These are phyloP conservation scores for Drosophila jambulina DNA, from an alignment of 1,140 invertebrate genomes.

Conservation along the genomic window DNA sequence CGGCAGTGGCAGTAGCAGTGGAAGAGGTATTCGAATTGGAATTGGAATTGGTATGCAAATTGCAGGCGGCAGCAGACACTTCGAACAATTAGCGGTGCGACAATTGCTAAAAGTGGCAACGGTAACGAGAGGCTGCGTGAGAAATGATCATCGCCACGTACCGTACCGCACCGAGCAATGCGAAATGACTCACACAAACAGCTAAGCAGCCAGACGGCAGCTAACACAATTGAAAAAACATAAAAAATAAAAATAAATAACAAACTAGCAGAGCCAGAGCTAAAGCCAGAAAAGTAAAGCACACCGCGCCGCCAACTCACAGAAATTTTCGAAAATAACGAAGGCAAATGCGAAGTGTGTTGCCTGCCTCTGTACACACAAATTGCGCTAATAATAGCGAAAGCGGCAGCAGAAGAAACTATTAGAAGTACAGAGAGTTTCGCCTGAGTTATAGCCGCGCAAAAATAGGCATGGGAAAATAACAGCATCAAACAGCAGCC, in stretches of 20 bases:
- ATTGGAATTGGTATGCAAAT: slow-evolving; percentile 24
- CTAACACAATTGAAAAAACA: slow-evolving; percentile 22
- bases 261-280: slow-evolving; percentile 22
- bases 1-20: background rate
- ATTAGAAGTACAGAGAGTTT: slow-evolving; percentile 69
- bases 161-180: slow-evolving; percentile 5
- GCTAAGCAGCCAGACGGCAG: background rate
- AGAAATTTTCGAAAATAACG: slow-evolving; percentile 34
- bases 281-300: slow-evolving; percentile 27
- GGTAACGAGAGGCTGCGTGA: slow-evolving; percentile 25
- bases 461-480: slow-evolving; percentile 45
- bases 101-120: slow-evolving; percentile 35
- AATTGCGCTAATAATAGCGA: slow-evolving; percentile 80
- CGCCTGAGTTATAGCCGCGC: slow-evolving; percentile 33
- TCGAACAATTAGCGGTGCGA: slow-evolving; percentile 27
- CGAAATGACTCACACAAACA: slow-evolving; percentile 30
- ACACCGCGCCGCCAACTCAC: slow-evolving; percentile 24
- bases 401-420: slow-evolving; percentile 56
- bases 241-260: slow-evolving; percentile 42
- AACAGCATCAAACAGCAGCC: slow-evolving; percentile 18
- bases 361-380: slow-evolving; percentile 36
- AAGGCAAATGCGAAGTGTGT: slow-evolving; percentile 36
- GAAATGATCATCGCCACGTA: slow-evolving; percentile 1
- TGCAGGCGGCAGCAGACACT: slow-evolving; percentile 13
- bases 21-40: background rate